These are phyloP conservation scores for Eristalis tenax DNA, from an alignment of 2,888 invertebrate genomes.

Conservation along the genomic window DNA sequence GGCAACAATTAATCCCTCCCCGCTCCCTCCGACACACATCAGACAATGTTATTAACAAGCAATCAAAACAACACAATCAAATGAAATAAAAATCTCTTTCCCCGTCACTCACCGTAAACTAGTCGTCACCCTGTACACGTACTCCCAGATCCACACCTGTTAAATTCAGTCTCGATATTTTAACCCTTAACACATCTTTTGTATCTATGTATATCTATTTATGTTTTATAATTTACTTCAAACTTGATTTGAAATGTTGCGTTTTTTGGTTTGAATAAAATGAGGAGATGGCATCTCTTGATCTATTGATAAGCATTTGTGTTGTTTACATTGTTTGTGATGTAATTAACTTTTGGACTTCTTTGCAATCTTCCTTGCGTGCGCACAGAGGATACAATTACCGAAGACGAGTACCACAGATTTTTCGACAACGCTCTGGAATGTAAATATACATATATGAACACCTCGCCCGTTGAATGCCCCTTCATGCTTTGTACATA, in stretches of 20 bases:
- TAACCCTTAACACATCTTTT: constrained; percentile 1
- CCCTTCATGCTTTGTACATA: constrained; percentile 26
- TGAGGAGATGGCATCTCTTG: constrained; percentile 32
- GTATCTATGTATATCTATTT: constrained; percentile 3
- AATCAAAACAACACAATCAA: constrained; percentile 30
- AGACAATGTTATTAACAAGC: constrained; percentile 19
- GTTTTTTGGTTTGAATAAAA: constrained; percentile 23
- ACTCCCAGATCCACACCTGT: background rate
- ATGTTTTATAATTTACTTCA: constrained; percentile 54
- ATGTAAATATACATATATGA: constrained; percentile 83
- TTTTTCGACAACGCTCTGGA: constrained; percentile 91
- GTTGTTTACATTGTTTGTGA: constrained; percentile 58
- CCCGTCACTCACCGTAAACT: background rate
- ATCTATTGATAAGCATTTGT: constrained; percentile 61
- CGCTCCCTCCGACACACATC: constrained; percentile 32
- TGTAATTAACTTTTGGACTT: constrained; percentile 61
- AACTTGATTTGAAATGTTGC: background rate
- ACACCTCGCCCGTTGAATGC: constrained; percentile 38
- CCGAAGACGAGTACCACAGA: constrained; percentile 90
- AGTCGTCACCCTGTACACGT: constrained; percentile 21
- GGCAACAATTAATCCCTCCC: constrained; percentile 42
- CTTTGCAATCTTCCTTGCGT: constrained; percentile 63
- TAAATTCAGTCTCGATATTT: constrained; percentile 44
- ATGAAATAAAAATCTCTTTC: constrained; percentile 1
- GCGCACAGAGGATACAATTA: constrained; percentile 81